Evolutionary conservation across 2,888 invertebrate species (phyloP).

Genomic region (Tortrix viridana): DNA sequence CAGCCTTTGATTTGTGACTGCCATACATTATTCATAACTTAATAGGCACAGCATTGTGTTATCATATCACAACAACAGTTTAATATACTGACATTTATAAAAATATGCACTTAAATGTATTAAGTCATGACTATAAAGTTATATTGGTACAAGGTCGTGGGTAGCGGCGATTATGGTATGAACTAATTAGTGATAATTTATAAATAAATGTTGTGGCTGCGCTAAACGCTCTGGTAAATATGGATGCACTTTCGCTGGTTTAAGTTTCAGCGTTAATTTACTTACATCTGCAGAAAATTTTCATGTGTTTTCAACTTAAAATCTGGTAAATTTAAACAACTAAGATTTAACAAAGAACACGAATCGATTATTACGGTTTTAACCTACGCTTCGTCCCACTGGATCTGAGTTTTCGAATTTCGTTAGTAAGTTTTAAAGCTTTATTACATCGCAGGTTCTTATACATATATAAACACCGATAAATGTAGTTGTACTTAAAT

Average conservation of each 20-base stretch:
- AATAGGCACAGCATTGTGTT: neutral
- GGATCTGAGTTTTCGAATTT: conserved; percentile 1
- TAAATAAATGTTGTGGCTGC: conserved; percentile 45
- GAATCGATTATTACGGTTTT: too few relatives aligned
- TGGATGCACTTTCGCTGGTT: conserved; percentile 46
- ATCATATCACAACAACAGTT: conserved; percentile 9
- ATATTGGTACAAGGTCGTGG: conserved; percentile 35
- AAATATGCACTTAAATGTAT: conserved; percentile 11
- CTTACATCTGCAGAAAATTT: neutral
- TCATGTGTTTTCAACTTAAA: neutral
- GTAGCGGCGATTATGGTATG: conserved; percentile 31
- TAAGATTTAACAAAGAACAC: too few relatives aligned
- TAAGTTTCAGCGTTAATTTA: conserved; percentile 18
- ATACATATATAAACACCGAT: too few relatives aligned
- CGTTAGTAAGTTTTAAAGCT: conserved; percentile 8
- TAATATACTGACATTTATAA: conserved; percentile 17
- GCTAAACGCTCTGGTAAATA: conserved; percentile 46
- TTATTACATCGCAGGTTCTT: conserved; percentile 1
- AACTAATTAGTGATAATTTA: conserved; percentile 35
- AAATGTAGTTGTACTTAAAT: too few relatives aligned
- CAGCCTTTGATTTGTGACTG: conserved; percentile 8
- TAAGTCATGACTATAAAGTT: conserved; percentile 6
- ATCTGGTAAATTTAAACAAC: neutral
- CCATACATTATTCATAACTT: conserved; percentile 23
- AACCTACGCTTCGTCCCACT: neutral